Evolutionary conservation across 2,113 vertebrate genomes (phyloP).

Genomic region (Mandrillus leucophaeus): DNA sequence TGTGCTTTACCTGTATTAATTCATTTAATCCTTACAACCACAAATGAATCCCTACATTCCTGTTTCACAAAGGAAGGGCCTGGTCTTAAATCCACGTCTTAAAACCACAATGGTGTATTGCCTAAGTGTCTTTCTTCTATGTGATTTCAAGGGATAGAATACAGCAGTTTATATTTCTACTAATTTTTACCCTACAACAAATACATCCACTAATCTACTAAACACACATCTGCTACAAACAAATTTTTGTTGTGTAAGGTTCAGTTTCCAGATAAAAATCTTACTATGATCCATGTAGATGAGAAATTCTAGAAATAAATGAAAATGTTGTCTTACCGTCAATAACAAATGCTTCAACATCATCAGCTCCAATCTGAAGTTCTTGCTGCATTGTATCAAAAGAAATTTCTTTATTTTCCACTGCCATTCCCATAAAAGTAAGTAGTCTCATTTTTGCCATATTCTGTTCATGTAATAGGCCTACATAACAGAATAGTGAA

Average conservation of each 20-base stretch:
- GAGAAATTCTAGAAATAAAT: slow-evolving; percentile 20
- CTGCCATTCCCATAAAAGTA: slow-evolving; percentile 99
- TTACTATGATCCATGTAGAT: not conserved
- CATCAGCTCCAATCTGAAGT: slow-evolving; percentile 95
- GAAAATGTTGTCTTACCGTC: slow-evolving; percentile 88
- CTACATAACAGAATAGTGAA: slow-evolving; percentile 80
- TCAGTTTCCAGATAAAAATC: slow-evolving; percentile 31
- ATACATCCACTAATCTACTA: not conserved
- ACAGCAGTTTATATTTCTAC: not conserved
- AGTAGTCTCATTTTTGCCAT: slow-evolving; percentile 98
- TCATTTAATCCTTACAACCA: slow-evolving; percentile 28
- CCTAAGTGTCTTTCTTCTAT: not conserved
- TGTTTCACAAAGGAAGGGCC: not conserved
- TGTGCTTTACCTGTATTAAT: not conserved
- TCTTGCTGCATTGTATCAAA: slow-evolving; percentile 99
- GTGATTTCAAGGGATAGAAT: not conserved
- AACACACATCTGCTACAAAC: not conserved
- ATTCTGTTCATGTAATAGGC: slow-evolving; percentile 96
- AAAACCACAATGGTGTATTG: not conserved
- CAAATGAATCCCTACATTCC: not conserved
- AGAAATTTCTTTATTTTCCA: slow-evolving; percentile 96
- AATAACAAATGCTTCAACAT: slow-evolving; percentile 98
- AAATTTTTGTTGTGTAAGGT: not conserved
- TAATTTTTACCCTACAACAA: slow-evolving; percentile 29
- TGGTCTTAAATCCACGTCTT: not conserved